Evolutionary conservation across 2,888 invertebrate genomes (phyloP), one percentile per base, ranked within the genome.

Genomic region (Drosophila prolongata): DNA sequence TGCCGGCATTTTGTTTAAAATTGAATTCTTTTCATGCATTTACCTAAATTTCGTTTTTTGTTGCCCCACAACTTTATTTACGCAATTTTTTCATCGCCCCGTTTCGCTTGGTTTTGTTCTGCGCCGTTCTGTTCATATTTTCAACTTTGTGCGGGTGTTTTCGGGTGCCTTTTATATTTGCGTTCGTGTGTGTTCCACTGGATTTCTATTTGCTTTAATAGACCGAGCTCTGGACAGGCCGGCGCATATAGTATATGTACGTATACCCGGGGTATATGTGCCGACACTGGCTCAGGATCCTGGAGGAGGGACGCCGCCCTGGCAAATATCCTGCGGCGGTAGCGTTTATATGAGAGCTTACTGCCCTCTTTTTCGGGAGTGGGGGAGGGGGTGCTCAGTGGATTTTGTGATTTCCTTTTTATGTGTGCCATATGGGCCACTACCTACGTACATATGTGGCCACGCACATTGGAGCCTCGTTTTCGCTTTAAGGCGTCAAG

Each of bases 261-360:
- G 42, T 27, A 43, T 16, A 30, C 11, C 24, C 6, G 34, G 35
- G 27, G 30, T n/a, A 59, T 46, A 61, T 37, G 40, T 55, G 54
- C 49, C 49, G 6, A 13, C 49, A 49, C 44, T 52, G 58, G 52
- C 50, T 52, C 57, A 19, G 68, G 40, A 37, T 49, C 37, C 46
- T 57, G 49, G 11, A 34, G 54, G 38, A 46, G 37, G 30, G 67
- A 56, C 54, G 43, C 58, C 72, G 72, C 81, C 70, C 84, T 80
- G 78, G 79, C 85, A 80, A 87, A 87, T 87, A 84, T 80, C 83
- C 83, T 76, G 71, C 78, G 87, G 83, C 87, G 64, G 53, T 69
- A 47, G 69, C 81, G 76, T 89, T 80, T 89, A 89, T 84, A 73
- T 69, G 84, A 83, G 87, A 83, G 87, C 89, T 84, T 83, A 88